Evolutionary conservation across 2,797 vertebrate species (phyloP).

Genomic region (Diplodus sargus): DNA sequence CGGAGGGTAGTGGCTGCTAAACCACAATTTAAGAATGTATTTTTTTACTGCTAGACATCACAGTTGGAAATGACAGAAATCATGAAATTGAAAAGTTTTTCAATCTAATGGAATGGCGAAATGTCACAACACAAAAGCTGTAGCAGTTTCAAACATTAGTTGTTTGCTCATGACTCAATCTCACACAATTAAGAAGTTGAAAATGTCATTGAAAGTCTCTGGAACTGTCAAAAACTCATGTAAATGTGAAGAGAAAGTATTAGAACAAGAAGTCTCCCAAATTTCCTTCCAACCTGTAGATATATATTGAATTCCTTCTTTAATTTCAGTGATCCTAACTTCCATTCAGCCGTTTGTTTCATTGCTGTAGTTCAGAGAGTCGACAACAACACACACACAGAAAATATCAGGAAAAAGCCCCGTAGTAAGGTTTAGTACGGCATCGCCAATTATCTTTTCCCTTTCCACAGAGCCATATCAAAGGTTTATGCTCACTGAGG

Average conservation of each 20-base stretch:
- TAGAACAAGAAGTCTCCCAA: neutral
- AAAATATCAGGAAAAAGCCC: slow-evolving; percentile 17
- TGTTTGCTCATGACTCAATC: slow-evolving; percentile 8
- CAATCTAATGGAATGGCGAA: neutral
- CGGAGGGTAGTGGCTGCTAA: neutral
- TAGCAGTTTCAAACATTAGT: neutral
- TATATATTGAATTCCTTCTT: neutral
- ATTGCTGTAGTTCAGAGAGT: neutral
- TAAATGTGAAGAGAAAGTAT: neutral
- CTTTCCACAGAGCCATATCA: slow-evolving; percentile 40
- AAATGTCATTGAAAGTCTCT: slow-evolving; percentile 43
- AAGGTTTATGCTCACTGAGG: slow-evolving; percentile 45
- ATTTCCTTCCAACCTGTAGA: neutral
- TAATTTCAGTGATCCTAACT: neutral
- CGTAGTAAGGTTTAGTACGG: slow-evolving; percentile 34
- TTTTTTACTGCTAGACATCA: no score
- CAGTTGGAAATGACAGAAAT: neutral
- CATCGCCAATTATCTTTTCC: slow-evolving; percentile 48
- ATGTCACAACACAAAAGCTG: neutral
- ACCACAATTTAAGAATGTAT: neutral
- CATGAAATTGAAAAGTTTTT: neutral
- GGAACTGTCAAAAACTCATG: slow-evolving; percentile 1
- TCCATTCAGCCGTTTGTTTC: neutral
- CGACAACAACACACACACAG: neutral
- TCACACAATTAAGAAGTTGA: slow-evolving; percentile 20